Base-by-base conservation (phyloP, 2,797 vertebrate genomes). In the Muscicapa striata region DNA sequence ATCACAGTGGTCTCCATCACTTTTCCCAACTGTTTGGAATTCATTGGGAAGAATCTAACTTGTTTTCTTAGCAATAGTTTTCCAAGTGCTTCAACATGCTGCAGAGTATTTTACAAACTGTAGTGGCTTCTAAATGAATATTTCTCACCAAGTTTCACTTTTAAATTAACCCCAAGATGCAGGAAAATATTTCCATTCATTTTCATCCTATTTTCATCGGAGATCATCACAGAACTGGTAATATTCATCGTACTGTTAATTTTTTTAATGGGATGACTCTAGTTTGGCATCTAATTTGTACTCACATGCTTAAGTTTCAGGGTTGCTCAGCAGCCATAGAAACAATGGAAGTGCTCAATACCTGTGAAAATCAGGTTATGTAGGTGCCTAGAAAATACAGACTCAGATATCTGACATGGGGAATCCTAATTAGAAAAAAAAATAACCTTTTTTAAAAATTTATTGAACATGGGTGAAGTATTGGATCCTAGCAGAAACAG, bases 101-200 rank as follows among this genome's bases (percentile, higher is more conserved):
- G 54, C 51, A 77, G 82, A 17, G 8, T 55, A 83, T 89, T 89
- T 74, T 55, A 75, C 36, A 48, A 91, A 89, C 10, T 27, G 21
- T 11, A 58, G 69, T 69, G n/a, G 22, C 36, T 91, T 92, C 82
- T 72, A 83, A 78, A 72, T 64, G 1, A 87, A 13, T 67, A 66
- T 83, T 87, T 82, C 78, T 89, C 41, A 72, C 16, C 0, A 3
- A 58, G 16, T 64, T 90, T 79, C 59, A 84, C 69, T 90, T 91
- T 91, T 70, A 88, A 91, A 84, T n/a, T 73, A 76, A 92, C 55
- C 51, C 52, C 45, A 64, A 76, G 73, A 69, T n/a, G 54, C n/a
- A 80, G 78, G 82, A 57, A 82, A 70, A 36, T 68, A 43, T 90
- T 83, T 89, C 54, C 32, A 49, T 73, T 73, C 13, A 62, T 97